Conservation (phyloP, 2,113 vertebrate species). For the Dolichotis patagonum region DNA sequence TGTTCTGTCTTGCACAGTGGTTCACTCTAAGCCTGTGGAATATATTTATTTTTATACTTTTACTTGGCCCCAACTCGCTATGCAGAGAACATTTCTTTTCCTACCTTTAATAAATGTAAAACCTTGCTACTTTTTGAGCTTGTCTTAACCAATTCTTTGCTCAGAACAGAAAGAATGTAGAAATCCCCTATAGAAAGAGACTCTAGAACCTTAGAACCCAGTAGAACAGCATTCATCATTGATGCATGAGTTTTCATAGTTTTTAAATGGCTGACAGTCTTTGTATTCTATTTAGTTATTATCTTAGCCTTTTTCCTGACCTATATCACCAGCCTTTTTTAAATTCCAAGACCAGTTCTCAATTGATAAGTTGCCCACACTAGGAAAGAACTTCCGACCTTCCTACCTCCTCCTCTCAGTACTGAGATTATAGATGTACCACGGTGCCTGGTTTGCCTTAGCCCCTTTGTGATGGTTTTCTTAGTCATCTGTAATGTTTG, state of each 20-base stretch:
- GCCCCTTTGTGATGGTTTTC: slow-evolving; percentile 19
- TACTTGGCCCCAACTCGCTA: not conserved
- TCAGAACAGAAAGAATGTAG: not conserved
- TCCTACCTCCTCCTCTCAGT: not conserved
- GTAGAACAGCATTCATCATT: not conserved
- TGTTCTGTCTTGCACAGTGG: not conserved
- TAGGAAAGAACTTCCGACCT: too few relatives aligned
- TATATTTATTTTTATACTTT: not conserved
- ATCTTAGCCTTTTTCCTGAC: not conserved
- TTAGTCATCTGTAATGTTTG: not conserved
- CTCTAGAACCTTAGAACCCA: not conserved
- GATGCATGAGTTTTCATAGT: not conserved
- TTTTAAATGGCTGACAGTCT: not conserved
- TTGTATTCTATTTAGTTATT: not conserved
- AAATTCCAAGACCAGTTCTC: too few relatives aligned
- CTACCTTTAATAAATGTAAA: not conserved
- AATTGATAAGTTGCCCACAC: too few relatives aligned
- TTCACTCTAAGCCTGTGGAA: not conserved
- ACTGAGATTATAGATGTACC: not conserved
- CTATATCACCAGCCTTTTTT: not conserved
- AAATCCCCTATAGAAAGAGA: not conserved
- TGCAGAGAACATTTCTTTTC: not conserved
- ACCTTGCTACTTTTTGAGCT: not conserved
- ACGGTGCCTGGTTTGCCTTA: not conserved
- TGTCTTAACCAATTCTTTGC: not conserved